These are phyloP conservation scores for Temnothorax unifasciatus DNA, from an alignment of 2,888 invertebrate species.

Conservation along the genomic window DNA sequence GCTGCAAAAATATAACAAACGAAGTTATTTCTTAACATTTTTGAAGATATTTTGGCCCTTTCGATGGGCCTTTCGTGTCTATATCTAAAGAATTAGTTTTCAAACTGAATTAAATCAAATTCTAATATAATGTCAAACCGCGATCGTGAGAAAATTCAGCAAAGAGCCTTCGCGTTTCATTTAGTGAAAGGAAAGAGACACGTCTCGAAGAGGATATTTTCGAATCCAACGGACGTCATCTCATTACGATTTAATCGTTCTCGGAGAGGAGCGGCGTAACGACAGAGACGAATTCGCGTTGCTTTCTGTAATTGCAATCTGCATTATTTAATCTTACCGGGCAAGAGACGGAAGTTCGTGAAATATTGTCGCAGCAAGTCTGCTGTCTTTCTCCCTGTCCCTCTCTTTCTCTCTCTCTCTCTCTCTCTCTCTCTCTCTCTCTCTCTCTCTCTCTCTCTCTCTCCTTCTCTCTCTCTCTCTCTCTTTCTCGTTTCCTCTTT, in stretches of 20 bases:
- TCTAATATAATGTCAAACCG: conserved; percentile 12
- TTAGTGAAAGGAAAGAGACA: conserved; percentile 29
- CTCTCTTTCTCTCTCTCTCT: conserved; percentile 46
- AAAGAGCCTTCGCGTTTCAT: conserved; percentile 10
- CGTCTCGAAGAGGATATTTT: conserved; percentile 47
- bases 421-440: conserved; percentile 3
- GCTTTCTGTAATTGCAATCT: conserved; percentile 62
- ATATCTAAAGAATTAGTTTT: background rate
- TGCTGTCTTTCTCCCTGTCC: conserved; percentile 27
- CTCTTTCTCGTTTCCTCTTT: background rate
- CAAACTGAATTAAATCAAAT: background rate
- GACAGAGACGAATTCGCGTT: conserved; percentile 43
- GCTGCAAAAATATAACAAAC: background rate
- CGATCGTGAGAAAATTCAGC: conserved; percentile 6
- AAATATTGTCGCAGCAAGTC: conserved; percentile 58
- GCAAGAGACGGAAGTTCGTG: conserved; percentile 52
- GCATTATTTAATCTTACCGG: conserved; percentile 63
- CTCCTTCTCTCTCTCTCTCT: conserved; percentile 9
- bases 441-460: conserved; percentile 19
- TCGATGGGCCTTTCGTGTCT: background rate
- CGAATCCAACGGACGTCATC: conserved; percentile 47
- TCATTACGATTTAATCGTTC: conserved; percentile 61
- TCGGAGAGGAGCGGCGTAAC: conserved; percentile 12
- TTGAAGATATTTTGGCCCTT: background rate
- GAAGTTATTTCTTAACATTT: background rate